These are phyloP conservation scores for Oryctes rhinoceros DNA, from an alignment of 1,140 invertebrate genomes.

Conservation along the genomic window DNA sequence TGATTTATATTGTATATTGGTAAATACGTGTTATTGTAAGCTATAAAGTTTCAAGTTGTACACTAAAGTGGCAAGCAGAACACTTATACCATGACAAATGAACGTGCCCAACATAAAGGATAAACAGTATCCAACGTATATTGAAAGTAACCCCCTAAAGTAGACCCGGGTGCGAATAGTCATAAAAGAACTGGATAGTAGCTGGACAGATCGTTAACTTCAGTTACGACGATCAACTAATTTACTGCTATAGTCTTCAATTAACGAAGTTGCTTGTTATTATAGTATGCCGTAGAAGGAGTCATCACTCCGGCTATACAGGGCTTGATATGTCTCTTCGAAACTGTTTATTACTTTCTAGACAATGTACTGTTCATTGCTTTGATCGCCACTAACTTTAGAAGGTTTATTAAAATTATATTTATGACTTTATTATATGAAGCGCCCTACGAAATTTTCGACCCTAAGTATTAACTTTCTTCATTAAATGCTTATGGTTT, in stretches of 20 bases:
- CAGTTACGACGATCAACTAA: conserved; percentile 55
- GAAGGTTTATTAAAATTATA: conserved; percentile 10
- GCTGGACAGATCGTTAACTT: conserved; percentile 55
- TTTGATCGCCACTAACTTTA: background rate
- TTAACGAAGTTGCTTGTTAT: conserved; percentile 54
- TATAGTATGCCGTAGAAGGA: conserved; percentile 43
- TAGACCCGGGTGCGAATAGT: conserved; percentile 38
- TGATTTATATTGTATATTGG: no score
- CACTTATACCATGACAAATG: conserved; percentile 24
- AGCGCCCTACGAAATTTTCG: background rate
- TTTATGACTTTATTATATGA: conserved; percentile 21
- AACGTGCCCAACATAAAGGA: background rate
- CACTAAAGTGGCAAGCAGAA: no score
- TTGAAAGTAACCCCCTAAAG: conserved; percentile 32
- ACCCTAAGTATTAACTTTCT: background rate
- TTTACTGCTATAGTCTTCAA: conserved; percentile 54
- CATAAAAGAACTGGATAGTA: conserved; percentile 47
- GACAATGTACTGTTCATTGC: conserved; percentile 27
- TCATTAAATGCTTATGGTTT: no score
- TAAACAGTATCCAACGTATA: background rate
- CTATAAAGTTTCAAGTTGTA: no score
- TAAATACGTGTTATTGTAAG: no score
- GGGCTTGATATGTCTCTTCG: conserved; percentile 25
- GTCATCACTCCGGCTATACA: conserved; percentile 30
- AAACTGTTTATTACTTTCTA: conserved; percentile 38